phyloP scores from a whole-genome alignment of 1,140 invertebrate genomes.

The Diabrotica virgifera region DNA sequence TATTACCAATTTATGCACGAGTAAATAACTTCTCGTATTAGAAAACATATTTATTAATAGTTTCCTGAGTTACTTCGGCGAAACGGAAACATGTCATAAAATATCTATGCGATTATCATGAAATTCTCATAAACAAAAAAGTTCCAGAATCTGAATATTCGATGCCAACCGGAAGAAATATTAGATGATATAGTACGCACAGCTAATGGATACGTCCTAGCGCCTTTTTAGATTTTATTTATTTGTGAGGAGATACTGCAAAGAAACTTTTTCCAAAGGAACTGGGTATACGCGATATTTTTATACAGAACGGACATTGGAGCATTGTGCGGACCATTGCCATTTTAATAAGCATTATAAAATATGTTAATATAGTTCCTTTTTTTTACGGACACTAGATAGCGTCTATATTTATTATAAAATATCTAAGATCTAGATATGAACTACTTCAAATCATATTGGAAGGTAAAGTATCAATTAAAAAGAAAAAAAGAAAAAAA shows the following conservation, averaged over 20 bases:
- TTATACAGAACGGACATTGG: not conserved
- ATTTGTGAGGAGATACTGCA: conserved; percentile 5
- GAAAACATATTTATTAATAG: conserved; percentile 3
- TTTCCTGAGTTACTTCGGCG: not conserved
- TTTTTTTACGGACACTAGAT: too few species aligned
- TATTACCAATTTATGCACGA: too few species aligned
- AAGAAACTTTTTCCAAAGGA: not conserved
- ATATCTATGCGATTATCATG: conserved; percentile 35
- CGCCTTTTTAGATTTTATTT: conserved; percentile 24
- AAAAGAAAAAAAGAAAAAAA: too few species aligned
- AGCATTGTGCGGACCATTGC: not conserved
- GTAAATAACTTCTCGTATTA: not conserved
- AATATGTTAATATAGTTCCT: too few species aligned
- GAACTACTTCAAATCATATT: too few species aligned
- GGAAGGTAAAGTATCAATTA: too few species aligned
- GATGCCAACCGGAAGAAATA: conserved; percentile 44
- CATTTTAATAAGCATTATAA: too few species aligned
- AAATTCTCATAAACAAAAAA: conserved; percentile 42
- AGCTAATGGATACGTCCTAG: conserved; percentile 28
- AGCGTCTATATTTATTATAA: too few species aligned
- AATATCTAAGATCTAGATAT: too few species aligned
- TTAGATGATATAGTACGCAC: conserved; percentile 37
- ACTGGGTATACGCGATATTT: not conserved
- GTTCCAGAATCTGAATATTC: conserved; percentile 41
- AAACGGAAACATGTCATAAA: conserved; percentile 5